Percentiles rank a stretch among this genome's conserved stretches.
Conservation (phyloP, 2,888 invertebrate species). For the Ischnura elegans region DNA sequence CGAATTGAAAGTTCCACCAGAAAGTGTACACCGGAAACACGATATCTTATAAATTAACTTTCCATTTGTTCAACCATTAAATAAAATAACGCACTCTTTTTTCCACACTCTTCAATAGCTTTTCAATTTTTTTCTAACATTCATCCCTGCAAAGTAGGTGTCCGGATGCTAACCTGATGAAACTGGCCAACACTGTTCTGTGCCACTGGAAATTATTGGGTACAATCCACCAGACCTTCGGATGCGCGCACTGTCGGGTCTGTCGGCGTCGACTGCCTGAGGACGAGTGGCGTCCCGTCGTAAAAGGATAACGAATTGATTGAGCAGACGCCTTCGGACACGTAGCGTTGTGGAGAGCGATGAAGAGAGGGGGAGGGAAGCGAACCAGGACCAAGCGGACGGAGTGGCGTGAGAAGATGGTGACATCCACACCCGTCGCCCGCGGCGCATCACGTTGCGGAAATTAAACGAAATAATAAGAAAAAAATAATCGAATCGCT, state of each 20-base stretch:
- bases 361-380: not conserved
- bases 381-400: not conserved
- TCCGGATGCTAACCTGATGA: not conserved
- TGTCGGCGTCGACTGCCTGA: not conserved
- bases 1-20: not conserved
- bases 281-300: not conserved
- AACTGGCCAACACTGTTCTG: not conserved
- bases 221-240: not conserved
- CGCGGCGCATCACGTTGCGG: not conserved
- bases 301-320: not conserved
- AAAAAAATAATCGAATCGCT: too few species aligned
- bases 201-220: not conserved
- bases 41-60: not conserved
- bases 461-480: not conserved
- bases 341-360: not conserved
- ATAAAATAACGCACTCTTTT: not conserved
- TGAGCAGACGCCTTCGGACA: not conserved
- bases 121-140: not conserved
- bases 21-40: not conserved
- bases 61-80: too few species aligned
- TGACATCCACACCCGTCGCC: not conserved
- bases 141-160: not conserved
- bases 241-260: not conserved
- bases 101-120: not conserved
- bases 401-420: conserved; percentile 58